A percentile compares a stretch with the other conserved stretches of the same genome.
These are phyloP conservation scores for Periparus ater DNA, from an alignment of 2,797 vertebrate genomes.

Conservation along the genomic window DNA sequence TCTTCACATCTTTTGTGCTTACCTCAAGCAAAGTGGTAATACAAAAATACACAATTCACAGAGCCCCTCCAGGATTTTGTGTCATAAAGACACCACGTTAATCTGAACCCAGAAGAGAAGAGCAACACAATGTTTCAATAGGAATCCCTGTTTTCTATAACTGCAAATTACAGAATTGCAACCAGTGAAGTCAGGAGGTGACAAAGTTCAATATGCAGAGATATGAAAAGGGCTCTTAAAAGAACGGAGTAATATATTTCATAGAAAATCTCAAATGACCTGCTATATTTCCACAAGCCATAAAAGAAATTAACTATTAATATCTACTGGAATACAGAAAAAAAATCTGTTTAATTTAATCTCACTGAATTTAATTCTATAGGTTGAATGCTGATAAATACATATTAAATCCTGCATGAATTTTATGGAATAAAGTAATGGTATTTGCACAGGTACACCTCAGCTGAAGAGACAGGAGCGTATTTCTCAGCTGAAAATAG, in stretches of 20 bases:
- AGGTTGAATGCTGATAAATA: neutral
- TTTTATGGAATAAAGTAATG: neutral
- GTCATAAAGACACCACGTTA: neutral
- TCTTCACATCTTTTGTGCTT: neutral
- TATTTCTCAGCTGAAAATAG: neutral
- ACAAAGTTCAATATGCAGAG: neutral
- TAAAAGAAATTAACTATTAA: neutral
- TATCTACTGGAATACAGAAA: neutral
- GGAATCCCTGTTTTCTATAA: neutral
- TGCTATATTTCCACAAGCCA: neutral
- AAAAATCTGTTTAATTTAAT: neutral
- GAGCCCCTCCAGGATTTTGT: neutral
- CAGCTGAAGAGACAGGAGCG: neutral
- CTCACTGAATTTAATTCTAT: neutral
- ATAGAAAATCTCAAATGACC: neutral
- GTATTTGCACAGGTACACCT: neutral
- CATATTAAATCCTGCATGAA: fast-evolving
- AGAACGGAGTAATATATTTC: neutral
- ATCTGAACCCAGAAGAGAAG: neutral
- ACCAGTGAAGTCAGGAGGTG: neutral
- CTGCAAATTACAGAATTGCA: neutral
- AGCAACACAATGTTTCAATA: neutral
- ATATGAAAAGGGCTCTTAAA: neutral
- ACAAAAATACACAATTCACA: neutral
- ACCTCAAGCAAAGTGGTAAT: neutral